Evolutionary conservation across 2,797 vertebrate species (phyloP).

Genomic region (Petrocephalus schoutedeni): DNA sequence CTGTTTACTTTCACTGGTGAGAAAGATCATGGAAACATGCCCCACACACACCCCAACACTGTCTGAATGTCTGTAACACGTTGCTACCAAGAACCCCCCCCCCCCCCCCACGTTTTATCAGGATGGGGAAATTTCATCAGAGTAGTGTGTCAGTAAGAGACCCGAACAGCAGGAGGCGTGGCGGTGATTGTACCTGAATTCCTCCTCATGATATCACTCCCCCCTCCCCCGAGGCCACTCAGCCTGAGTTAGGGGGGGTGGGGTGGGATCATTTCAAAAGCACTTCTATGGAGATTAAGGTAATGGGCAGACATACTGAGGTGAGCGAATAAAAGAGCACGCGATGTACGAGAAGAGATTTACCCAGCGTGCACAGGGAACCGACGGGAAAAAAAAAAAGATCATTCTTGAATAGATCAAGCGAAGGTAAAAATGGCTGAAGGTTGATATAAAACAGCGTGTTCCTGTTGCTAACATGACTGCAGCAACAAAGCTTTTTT

Average conservation of each 20-base stretch:
- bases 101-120: neutral
- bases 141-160: neutral
- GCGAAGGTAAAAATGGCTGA: neutral
- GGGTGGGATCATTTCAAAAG: slow-evolving; percentile 32
- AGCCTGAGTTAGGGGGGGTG: slow-evolving; percentile 11
- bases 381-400: neutral
- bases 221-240: neutral
- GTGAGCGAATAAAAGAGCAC: neutral
- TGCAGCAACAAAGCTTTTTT: neutral
- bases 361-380: neutral
- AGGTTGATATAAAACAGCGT: neutral
- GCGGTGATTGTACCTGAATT: neutral
- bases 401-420: neutral
- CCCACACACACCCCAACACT: neutral
- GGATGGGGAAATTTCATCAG: neutral
- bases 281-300: slow-evolving; percentile 35
- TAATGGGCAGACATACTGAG: slow-evolving; percentile 42
- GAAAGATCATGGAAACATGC: neutral
- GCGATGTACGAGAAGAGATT: neutral
- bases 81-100: neutral
- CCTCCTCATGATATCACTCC: neutral
- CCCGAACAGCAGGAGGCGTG: neutral
- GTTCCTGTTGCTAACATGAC: neutral
- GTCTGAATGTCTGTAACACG: neutral
- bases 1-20: neutral